A percentile compares a stretch with the other conserved stretches of the same genome.
Evolutionary conservation across 2,888 invertebrate genomes (phyloP).

Genomic region (Nephrotoma flavescens): DNA sequence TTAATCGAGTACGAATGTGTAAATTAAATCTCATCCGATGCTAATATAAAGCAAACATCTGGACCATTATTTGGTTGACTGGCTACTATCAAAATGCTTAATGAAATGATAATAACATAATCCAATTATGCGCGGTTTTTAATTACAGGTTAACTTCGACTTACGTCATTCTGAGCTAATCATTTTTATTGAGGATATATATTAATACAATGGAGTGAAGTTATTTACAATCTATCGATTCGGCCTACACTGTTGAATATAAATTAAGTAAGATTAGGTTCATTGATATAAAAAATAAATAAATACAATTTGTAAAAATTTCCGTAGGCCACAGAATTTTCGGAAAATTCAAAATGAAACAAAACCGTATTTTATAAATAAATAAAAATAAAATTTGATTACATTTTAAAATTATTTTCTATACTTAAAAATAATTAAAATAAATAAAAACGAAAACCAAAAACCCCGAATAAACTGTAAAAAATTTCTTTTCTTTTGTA

Average conservation of each 20-base stretch:
- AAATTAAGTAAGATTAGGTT: too few relatives aligned
- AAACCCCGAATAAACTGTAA: not conserved
- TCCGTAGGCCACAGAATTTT: not conserved
- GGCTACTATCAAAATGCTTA: not conserved
- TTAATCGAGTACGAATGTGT: not conserved
- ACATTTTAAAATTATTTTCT: not conserved
- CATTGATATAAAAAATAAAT: too few relatives aligned
- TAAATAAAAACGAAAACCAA: not conserved
- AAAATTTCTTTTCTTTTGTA: not conserved
- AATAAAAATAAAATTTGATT: not conserved
- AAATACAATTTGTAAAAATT: not conserved
- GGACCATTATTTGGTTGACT: not conserved
- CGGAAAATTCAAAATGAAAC: not conserved
- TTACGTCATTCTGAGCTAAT: too few relatives aligned
- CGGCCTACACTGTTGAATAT: too few relatives aligned
- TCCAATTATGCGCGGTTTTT: not conserved
- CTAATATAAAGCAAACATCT: not conserved
- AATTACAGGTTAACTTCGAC: too few relatives aligned
- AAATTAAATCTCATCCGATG: not conserved
- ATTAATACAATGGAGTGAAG: too few relatives aligned
- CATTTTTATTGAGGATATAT: too few relatives aligned
- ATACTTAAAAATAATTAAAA: not conserved
- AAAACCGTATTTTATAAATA: not conserved
- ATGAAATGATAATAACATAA: not conserved
- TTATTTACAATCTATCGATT: too few relatives aligned